A percentile compares a stretch with the other conserved stretches of the same genome.
These are phyloP conservation scores for Pangasius krempfi DNA, from an alignment of 2,797 vertebrate genomes.

Conservation along the genomic window DNA sequence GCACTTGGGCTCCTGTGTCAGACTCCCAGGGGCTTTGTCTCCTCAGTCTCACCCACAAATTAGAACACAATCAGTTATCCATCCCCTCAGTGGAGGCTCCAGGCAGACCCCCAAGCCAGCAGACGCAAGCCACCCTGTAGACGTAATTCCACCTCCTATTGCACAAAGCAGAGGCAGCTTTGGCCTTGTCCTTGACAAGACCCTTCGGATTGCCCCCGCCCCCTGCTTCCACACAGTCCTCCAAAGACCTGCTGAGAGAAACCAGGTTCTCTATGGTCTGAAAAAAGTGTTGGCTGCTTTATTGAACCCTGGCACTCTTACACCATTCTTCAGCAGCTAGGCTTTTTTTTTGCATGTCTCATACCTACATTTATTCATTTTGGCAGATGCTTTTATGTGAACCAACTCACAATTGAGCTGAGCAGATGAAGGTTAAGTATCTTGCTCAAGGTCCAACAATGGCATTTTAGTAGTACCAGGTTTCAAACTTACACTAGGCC, in stretches of 20 bases:
- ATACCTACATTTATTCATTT: constrained; percentile 21
- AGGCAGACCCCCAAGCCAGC: constrained; percentile 66
- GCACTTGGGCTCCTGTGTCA: constrained; percentile 61
- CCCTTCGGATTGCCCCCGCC: constrained; percentile 59
- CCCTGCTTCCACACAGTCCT: constrained; percentile 46
- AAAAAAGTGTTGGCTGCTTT: constrained; percentile 67
- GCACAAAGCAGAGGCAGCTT: constrained; percentile 62
- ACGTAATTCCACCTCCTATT: constrained; percentile 52
- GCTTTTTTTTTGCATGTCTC: constrained; percentile 41
- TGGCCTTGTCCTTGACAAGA: constrained; percentile 78
- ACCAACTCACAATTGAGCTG: constrained; percentile 2
- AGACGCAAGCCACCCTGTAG: constrained; percentile 62
- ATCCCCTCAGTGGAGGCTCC: constrained; percentile 60
- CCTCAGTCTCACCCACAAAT: constrained; percentile 69
- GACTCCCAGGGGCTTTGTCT: constrained; percentile 66
- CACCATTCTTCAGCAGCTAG: constrained; percentile 49
- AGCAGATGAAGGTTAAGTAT: constrained; percentile 12
- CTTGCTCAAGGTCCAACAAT: not conserved
- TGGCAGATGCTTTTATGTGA: constrained; percentile 24
- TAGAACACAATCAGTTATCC: constrained; percentile 77
- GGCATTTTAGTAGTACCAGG: not conserved
- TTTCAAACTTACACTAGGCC: not conserved
- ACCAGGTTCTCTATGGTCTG: constrained; percentile 71
- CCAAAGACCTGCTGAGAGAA: constrained; percentile 69
- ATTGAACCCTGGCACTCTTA: constrained; percentile 56